Percentiles rank a stretch among this genome's conserved stretches.
Evolutionary conservation across 2,797 vertebrate genomes (phyloP).

Genomic region (Mormyrus hasselquistii): DNA sequence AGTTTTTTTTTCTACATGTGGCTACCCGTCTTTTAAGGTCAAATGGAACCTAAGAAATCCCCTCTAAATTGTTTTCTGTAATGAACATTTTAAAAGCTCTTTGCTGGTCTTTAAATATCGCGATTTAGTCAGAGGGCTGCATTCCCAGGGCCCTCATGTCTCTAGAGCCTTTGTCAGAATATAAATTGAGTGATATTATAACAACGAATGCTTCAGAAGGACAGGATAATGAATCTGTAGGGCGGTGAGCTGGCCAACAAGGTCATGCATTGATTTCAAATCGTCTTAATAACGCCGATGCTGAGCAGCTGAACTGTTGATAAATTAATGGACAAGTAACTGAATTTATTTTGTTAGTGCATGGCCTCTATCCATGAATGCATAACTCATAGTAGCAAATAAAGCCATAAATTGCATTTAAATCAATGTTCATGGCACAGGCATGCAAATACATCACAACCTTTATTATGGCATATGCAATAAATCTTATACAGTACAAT

Average conservation of each 20-base stretch:
- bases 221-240: constrained; percentile 53
- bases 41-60: constrained; percentile 76
- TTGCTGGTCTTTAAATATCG: constrained; percentile 81
- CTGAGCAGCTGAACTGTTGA: constrained; percentile 87
- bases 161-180: constrained; percentile 81
- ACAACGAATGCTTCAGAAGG: constrained; percentile 77
- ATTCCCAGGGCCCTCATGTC: constrained; percentile 52
- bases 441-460: constrained; percentile 1
- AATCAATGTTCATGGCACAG: constrained; percentile 1
- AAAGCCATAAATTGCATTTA: background rate
- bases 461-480: background rate
- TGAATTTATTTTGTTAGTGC: constrained; percentile 6
- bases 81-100: constrained; percentile 72
- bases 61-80: constrained; percentile 76
- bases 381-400: background rate
- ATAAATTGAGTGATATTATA: constrained; percentile 98
- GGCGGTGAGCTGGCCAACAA: constrained; percentile 85
- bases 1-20: constrained; percentile 72
- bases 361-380: background rate
- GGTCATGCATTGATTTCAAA: constrained; percentile 89
- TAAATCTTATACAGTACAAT: background rate
- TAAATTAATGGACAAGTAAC: constrained; percentile 63
- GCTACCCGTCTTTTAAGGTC: constrained; percentile 71
- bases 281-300: constrained; percentile 90
- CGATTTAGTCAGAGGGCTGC: constrained; percentile 70